A percentile compares a stretch with the other conserved stretches of the same genome.
phyloP scores from a whole-genome alignment of 2,888 invertebrate species.

The Apamea crenata region DNA sequence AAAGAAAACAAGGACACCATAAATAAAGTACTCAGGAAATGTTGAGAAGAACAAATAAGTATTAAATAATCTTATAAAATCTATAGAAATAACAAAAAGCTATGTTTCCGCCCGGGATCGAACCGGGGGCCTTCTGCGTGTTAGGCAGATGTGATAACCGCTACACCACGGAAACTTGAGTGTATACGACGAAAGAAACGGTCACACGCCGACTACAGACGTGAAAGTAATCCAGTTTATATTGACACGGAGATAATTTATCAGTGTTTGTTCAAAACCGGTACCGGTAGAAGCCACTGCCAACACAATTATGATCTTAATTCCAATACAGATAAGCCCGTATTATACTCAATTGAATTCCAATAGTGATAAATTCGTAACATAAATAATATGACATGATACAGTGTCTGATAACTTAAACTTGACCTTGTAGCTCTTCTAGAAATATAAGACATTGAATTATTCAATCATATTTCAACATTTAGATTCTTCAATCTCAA shows the following conservation, averaged over 20 bases:
- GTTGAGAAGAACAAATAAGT: too few species aligned
- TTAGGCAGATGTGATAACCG: constrained; percentile 98
- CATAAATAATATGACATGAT: background rate
- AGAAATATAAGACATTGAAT: background rate
- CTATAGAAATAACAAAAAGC: constrained; percentile 61
- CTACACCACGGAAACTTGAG: constrained; percentile 95
- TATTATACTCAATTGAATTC: background rate
- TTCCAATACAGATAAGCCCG: constrained; percentile 8
- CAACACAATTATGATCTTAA: constrained; percentile 5
- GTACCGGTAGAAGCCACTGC: constrained; percentile 3
- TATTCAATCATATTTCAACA: background rate
- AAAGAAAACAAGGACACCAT: background rate
- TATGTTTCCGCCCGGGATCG: constrained; percentile 96
- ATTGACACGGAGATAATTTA: constrained; percentile 32
- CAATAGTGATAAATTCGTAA: background rate
- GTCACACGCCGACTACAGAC: background rate
- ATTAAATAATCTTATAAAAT: background rate
- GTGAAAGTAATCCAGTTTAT: constrained; percentile 49
- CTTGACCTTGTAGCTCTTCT: constrained; percentile 5
- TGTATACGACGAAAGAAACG: rapidly evolving
- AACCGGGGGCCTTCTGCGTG: constrained; percentile 97
- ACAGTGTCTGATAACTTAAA: constrained; percentile 20
- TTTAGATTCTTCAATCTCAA: too few species aligned
- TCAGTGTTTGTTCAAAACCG: constrained; percentile 17
- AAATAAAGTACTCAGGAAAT: background rate